Conservation (phyloP, 2,888 invertebrate genomes). For the Periphyllus acericola region DNA sequence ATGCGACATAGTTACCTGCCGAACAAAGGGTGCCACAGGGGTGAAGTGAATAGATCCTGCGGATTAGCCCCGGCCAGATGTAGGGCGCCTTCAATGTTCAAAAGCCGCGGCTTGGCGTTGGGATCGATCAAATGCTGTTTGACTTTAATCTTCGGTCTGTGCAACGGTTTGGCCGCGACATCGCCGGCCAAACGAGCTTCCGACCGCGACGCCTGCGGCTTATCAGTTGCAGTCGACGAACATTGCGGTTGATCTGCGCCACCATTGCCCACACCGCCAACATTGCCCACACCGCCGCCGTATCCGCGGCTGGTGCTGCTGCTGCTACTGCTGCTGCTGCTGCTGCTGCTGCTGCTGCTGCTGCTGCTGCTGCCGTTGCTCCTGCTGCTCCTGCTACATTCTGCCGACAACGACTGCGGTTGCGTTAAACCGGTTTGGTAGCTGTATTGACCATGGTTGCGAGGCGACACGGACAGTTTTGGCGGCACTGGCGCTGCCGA, state of each 20-base stretch:
- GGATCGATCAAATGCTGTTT: constrained; percentile 70
- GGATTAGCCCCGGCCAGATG: constrained; percentile 76
- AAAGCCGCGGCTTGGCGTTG: constrained; percentile 66
- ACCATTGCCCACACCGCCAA: background rate
- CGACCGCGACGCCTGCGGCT: background rate
- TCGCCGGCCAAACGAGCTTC: background rate
- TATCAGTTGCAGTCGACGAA: background rate
- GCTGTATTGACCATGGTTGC: background rate
- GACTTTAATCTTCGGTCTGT: constrained; percentile 68
- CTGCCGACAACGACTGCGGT: background rate
- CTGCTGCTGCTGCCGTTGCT: background rate
- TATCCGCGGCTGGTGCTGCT: too few species aligned
- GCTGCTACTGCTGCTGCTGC: too few species aligned
- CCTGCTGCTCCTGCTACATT: background rate
- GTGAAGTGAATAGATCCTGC: constrained; percentile 69
- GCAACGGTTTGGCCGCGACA: background rate
- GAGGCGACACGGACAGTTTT: constrained; percentile 63
- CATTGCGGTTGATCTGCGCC: background rate
- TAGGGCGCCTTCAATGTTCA: constrained; percentile 68
- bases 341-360: too few species aligned
- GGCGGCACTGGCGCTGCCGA: constrained; percentile 1
- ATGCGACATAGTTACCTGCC: constrained; percentile 76
- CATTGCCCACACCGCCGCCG: too few species aligned
- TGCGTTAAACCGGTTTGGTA: background rate
- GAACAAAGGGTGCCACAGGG: constrained; percentile 86